Evolutionary conservation across 2,888 invertebrate genomes (phyloP).

Genomic region (Ischnus inquisitorius): DNA sequence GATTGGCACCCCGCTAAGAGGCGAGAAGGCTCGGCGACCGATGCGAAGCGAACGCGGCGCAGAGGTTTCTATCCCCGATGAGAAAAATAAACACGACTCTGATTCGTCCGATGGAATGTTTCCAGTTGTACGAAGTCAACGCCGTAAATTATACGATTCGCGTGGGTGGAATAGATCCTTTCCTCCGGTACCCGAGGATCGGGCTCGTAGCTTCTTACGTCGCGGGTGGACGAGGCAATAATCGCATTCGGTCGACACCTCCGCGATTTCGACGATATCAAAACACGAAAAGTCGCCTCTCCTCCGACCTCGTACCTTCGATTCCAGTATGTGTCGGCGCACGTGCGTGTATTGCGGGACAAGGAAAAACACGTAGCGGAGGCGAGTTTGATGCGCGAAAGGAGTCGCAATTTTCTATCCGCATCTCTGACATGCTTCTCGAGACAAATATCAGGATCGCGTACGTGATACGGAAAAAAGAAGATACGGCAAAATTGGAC

Average conservation of each 20-base stretch:
- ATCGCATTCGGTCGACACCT: slow-evolving; percentile 36
- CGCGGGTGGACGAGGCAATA: slow-evolving; percentile 23
- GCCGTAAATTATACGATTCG: slow-evolving; percentile 25
- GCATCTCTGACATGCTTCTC: no score
- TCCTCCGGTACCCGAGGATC: slow-evolving; percentile 31
- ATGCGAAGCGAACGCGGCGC: no score
- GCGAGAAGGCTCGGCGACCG: no score
- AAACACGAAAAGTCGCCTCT: neutral
- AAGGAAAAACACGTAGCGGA: neutral
- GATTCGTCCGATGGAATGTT: slow-evolving; percentile 20
- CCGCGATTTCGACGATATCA: slow-evolving; percentile 13
- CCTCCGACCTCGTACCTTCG: neutral
- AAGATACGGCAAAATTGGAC: no score
- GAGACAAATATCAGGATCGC: no score
- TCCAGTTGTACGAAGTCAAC: neutral
- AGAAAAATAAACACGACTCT: slow-evolving; percentile 43
- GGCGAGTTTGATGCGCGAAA: neutral
- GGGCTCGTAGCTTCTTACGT: slow-evolving; percentile 38
- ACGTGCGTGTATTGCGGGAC: neutral
- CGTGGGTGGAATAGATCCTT: slow-evolving; percentile 37
- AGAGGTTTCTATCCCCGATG: no score
- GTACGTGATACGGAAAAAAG: no score
- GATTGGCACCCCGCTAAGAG: no score
- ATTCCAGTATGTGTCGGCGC: neutral
- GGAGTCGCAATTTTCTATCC: no score